These are phyloP conservation scores for Glossosoma conforme DNA, from an alignment of 1,140 invertebrate genomes.

Conservation along the genomic window DNA sequence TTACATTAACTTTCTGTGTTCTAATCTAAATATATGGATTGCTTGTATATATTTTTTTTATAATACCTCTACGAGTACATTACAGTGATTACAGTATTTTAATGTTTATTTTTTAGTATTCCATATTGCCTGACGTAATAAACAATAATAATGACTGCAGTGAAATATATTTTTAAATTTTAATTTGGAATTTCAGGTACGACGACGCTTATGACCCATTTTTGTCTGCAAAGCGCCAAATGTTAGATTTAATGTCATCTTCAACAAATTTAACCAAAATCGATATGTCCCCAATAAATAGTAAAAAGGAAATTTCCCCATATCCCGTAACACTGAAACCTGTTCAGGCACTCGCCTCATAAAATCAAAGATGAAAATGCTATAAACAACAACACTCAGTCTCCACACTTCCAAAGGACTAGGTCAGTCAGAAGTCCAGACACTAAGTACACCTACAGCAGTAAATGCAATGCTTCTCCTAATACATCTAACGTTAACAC, in stretches of 20 bases:
- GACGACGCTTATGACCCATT: slow-evolving; percentile 48
- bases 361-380: slow-evolving; percentile 44
- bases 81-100: too few relatives aligned
- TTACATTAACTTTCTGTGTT: neutral
- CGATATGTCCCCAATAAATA: slow-evolving; percentile 39
- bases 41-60: neutral
- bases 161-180: neutral
- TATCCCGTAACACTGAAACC: slow-evolving; percentile 22
- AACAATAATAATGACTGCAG: neutral
- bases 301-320: slow-evolving; percentile 41
- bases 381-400: slow-evolving; percentile 46
- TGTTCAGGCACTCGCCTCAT: slow-evolving; percentile 33
- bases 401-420: slow-evolving; percentile 47
- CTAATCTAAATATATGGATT: neutral
- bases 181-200: slow-evolving; percentile 38
- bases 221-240: slow-evolving; percentile 47
- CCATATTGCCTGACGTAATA: too few relatives aligned
- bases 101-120: too few relatives aligned
- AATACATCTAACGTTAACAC: neutral
- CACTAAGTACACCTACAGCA: slow-evolving; percentile 10
- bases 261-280: slow-evolving; percentile 45
- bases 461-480: slow-evolving; percentile 5
- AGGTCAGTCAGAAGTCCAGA: slow-evolving; percentile 47
- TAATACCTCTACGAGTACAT: too few relatives aligned
- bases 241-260: slow-evolving; percentile 50